phyloP scores from a whole-genome alignment of 1,140 invertebrate species.

The Drosophila tropicalis region DNA sequence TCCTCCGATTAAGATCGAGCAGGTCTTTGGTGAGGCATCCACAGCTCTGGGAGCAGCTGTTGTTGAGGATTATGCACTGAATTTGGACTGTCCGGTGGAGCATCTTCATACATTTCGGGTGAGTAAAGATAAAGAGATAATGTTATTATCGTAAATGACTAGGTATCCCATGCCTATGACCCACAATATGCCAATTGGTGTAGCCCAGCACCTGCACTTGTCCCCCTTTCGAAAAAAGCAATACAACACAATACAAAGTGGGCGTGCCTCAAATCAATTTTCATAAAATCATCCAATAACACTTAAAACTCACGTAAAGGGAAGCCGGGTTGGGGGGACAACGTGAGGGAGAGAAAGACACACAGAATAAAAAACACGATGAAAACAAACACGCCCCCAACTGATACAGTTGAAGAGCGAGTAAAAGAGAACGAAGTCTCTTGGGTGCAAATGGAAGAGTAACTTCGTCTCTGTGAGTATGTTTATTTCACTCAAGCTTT shows the following conservation, averaged over 20 bases:
- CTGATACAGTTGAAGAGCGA: conserved; percentile 30
- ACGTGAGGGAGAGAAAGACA: conserved; percentile 23
- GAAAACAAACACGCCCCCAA: conserved; percentile 79
- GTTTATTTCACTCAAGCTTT: conserved; percentile 43
- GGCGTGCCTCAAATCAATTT: conserved; percentile 75
- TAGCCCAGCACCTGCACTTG: conserved; percentile 60
- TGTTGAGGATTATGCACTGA: conserved; percentile 73
- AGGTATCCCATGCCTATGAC: conserved; percentile 21
- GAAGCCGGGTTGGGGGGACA: neutral
- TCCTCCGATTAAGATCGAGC: conserved; percentile 79
- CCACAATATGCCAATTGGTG: conserved; percentile 25
- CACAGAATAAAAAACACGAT: conserved; percentile 51
- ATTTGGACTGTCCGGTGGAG: conserved; percentile 68
- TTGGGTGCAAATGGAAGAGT: conserved; percentile 38
- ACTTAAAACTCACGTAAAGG: conserved; percentile 56
- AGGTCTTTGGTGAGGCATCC: conserved; percentile 70
- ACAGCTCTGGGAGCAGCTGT: conserved; percentile 42
- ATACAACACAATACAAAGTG: conserved; percentile 33
- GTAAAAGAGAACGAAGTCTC: conserved; percentile 33
- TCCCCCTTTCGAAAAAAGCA: conserved; percentile 1
- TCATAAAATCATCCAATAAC: conserved; percentile 79
- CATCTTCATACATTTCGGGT: conserved; percentile 72
- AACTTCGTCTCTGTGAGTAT: conserved; percentile 37
- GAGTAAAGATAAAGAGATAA: conserved; percentile 47
- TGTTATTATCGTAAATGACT: conserved; percentile 55